Base-by-base conservation (phyloP, 2,888 invertebrate genomes). In the Xanthorhoe spadicearia region DNA sequence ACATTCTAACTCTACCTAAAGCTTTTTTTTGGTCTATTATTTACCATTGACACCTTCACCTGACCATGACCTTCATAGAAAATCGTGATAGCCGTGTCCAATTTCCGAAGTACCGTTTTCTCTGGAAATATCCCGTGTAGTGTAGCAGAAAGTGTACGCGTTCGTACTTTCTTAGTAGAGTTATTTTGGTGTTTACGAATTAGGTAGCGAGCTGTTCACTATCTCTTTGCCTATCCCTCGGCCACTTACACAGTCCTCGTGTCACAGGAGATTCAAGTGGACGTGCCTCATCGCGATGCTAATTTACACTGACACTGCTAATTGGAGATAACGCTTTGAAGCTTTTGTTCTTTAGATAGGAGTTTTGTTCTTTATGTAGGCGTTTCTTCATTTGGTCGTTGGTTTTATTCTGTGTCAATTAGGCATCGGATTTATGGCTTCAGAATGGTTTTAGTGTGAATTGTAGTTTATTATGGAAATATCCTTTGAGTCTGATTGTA, bases 211-310 rank as follows among this genome's bases (percentile, higher is more conserved):
- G 23, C 78, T 77, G 9, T 28, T 35, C 46, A 17, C 60, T 48
- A 63, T 56, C 64, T 68, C 60, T 10, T 28, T 13, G 57, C 15
- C 64, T 68, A 68, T 38, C 18, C 52, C 50, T 64, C 78, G 78
- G 70, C 61, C 80, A 77, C 81, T 80, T 77, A 73, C 73, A n/a
- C n/a, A n/a, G n/a, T n/a, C n/a, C n/a, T n/a, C n/a, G 77, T 77
- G 79, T 81, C 83, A 77, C 74, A 69, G 64, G 64, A 58, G 68
- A 67, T 71, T 63, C 70, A 73, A 77, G 77, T 78, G 83, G 72
- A 49, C 35, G 82, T 83, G 82, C 82, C 80, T 80, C 82, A 86
- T 86, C 81, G 81, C 80, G 78, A 74, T 72, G 76, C 78, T 85
- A 84, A 86, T 88, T 82, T 81, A 81, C 77, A 66, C 74, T 78